A percentile compares a stretch with the other conserved stretches of the same genome.
These are phyloP conservation scores for Tyria jacobaeae DNA, from an alignment of 2,888 invertebrate genomes.

Conservation along the genomic window DNA sequence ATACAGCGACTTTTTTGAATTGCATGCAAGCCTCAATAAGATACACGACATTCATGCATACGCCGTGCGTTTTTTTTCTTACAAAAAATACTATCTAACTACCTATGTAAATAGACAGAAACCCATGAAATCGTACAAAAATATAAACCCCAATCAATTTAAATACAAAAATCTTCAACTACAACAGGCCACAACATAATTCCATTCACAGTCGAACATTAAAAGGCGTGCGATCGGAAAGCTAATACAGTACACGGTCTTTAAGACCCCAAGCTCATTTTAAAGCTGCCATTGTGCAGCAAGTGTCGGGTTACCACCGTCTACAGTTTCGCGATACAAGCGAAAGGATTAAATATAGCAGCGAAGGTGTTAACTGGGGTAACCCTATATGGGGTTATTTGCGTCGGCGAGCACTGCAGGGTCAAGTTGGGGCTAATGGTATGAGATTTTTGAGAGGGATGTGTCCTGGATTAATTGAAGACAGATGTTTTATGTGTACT, in stretches of 20 bases:
- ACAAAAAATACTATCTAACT: too few relatives aligned
- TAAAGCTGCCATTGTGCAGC: slow-evolving; percentile 56
- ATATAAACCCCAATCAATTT: slow-evolving; percentile 4
- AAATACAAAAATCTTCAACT: slow-evolving; percentile 24
- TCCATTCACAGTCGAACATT: slow-evolving; percentile 41
- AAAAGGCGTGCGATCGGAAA: slow-evolving; percentile 47
- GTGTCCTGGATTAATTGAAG: slow-evolving; percentile 20
- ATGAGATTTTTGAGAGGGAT: slow-evolving; percentile 26
- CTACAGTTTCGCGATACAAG: slow-evolving; percentile 55
- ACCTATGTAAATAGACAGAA: background rate
- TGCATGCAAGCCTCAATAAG: background rate
- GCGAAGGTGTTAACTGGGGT: slow-evolving; percentile 58
- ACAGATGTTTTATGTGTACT: slow-evolving; percentile 11
- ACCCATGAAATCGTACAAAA: background rate
- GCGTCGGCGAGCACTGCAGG: slow-evolving; percentile 46
- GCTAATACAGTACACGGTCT: slow-evolving; percentile 48
- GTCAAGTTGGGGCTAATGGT: slow-evolving; percentile 38
- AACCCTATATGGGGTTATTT: slow-evolving; percentile 56
- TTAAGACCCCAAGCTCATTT: slow-evolving; percentile 44
- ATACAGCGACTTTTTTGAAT: too few relatives aligned
- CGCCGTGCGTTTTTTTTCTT: too few relatives aligned
- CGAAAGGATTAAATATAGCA: slow-evolving; percentile 52
- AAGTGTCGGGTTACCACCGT: slow-evolving; percentile 56
- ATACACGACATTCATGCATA: background rate
- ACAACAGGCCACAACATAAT: slow-evolving; percentile 29